Base-by-base conservation (phyloP, 2,888 invertebrate genomes). In the Lucinisca nassula region DNA sequence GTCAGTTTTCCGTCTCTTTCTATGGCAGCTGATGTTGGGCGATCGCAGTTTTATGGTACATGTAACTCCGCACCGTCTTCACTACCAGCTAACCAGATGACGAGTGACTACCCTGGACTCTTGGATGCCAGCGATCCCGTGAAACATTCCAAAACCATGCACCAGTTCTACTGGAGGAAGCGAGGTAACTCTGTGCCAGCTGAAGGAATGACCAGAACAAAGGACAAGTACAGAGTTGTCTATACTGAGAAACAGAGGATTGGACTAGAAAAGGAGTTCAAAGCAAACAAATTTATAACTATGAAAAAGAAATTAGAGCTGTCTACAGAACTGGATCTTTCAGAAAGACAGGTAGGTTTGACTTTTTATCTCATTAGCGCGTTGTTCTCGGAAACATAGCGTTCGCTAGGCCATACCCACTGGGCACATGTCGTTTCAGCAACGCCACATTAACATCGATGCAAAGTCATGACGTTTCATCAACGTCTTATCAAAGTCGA, bases 151-250 rank as follows among this genome's bases (percentile, higher is more conserved):
- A 67, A 67, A 17, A 32, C 32, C 32, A 35, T 21, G 1, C 82
- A 87, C 76, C 87, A 84, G 51, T 87, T 87, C 58, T 82, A 84
- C 51, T 78, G 67, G 74, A 77, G 87, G 55, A 77, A 82, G 72
- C 38, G 81, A 17, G 55, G 55, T 78, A 73, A 72, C 38, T 21
- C 61, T 40, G 75, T 67, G 2, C 76, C 87, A 61, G 81, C 70
- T 6, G 84, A 81, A 8, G 84, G 87, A 0, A 74, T 84, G 75
- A 87, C 87, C 17, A 67, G 87, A 81, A 87, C 87, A 37, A 81
- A 76, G 38, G 87, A 87, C 78, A 84, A 87, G 67, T 87, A 87
- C 79, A 61, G 87, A 40, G 84, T 84, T 24, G 87, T 84, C n/a
- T 87, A 87, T 67, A 87, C 87, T 24, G 84, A 87, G 58, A 84